phyloP scores from a whole-genome alignment of 2,113 vertebrate genomes.

The Eulacestoma nigropectus region DNA sequence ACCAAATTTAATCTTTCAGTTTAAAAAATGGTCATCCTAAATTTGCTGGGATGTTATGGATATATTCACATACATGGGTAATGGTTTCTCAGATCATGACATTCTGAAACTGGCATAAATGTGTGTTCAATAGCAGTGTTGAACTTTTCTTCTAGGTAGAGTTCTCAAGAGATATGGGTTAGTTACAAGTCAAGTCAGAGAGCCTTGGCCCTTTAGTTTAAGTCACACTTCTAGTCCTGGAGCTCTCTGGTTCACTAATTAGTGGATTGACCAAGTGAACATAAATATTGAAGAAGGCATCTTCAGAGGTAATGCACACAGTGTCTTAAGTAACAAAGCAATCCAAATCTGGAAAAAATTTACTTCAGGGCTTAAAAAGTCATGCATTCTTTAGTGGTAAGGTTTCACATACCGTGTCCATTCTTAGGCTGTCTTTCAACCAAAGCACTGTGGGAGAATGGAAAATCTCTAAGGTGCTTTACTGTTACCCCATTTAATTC shows the following conservation, averaged over 20 bases:
- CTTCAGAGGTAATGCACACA: neutral
- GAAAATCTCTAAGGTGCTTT: neutral
- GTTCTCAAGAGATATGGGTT: neutral
- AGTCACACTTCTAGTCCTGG: neutral
- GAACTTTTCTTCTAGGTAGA: neutral
- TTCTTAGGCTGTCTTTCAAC: neutral
- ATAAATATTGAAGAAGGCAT: neutral
- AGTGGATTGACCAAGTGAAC: neutral
- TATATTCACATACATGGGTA: neutral
- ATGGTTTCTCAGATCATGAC: neutral
- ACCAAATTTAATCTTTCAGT: neutral
- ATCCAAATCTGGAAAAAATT: neutral
- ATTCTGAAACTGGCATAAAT: neutral
- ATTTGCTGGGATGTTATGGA: neutral
- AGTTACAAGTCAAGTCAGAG: neutral
- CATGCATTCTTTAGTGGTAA: neutral
- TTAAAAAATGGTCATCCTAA: neutral
- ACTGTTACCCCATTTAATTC: neutral
- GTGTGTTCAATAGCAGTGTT: neutral
- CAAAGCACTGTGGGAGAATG: neutral
- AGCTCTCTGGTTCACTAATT: neutral
- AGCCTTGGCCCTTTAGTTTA: neutral
- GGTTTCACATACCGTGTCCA: neutral
- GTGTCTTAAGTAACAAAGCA: neutral
- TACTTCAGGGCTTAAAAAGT: neutral